A percentile compares a stretch with the other conserved stretches of the same genome.
Conservation (phyloP, 2,797 vertebrate genomes). For the Chlorospingus semifuscus region DNA sequence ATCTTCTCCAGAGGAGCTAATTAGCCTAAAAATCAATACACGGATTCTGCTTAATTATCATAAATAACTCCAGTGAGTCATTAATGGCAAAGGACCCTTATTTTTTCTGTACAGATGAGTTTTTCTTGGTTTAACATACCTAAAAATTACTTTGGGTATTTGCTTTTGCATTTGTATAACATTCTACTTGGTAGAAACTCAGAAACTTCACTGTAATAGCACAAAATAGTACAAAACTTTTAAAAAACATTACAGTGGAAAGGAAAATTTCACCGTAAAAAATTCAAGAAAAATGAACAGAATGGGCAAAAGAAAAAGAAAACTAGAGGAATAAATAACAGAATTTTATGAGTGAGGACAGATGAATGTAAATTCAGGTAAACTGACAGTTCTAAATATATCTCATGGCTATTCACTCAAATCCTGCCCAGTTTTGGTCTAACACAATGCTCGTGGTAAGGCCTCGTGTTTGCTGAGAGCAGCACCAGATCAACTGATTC, state of each 20-base stretch:
- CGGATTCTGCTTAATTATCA: background rate
- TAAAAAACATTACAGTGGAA: background rate
- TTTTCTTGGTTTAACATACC: background rate
- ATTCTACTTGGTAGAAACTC: background rate
- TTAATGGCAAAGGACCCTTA: background rate
- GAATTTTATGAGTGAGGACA: background rate
- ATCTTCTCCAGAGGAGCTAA: background rate
- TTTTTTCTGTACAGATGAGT: background rate
- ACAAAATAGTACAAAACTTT: background rate
- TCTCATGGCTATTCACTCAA: background rate
- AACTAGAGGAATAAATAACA: background rate
- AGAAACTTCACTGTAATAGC: background rate
- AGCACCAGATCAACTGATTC: fast-evolving
- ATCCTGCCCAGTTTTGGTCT: background rate
- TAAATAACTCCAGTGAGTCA: background rate
- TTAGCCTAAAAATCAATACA: constrained; percentile 9
- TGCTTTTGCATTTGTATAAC: background rate
- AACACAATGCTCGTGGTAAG: background rate
- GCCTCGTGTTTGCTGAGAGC: background rate
- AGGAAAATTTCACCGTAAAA: background rate
- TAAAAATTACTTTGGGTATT: background rate
- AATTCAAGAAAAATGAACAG: fast-evolving
- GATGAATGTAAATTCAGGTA: background rate
- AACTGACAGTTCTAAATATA: background rate
- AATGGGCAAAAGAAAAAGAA: background rate